Conservation (phyloP, 2,888 invertebrate species). For the Caenorhabditis panamensis region DNA sequence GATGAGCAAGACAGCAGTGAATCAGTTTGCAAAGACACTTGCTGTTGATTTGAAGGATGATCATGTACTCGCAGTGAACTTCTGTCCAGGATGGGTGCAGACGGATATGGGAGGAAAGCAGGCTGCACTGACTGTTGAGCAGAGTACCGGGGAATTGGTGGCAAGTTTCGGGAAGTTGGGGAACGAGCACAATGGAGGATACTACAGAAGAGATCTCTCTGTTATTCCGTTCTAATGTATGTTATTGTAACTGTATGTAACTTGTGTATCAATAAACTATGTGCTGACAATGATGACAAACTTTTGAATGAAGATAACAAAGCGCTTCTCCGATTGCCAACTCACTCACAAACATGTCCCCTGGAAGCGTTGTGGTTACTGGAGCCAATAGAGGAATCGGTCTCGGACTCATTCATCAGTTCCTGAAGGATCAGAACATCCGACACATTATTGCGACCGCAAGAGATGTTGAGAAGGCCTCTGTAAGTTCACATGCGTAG, state of each 20-base stretch:
- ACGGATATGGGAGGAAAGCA: constrained; percentile 72
- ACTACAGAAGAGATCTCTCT: constrained; percentile 41
- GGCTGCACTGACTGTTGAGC: constrained; percentile 61
- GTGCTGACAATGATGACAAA: too few relatives aligned
- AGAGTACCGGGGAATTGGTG: constrained; percentile 60
- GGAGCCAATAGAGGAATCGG: constrained; percentile 93
- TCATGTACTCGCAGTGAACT: constrained; percentile 64
- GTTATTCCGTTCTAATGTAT: constrained; percentile 14
- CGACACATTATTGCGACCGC: constrained; percentile 89
- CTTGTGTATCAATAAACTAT: too few relatives aligned
- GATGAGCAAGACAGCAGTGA: constrained; percentile 71
- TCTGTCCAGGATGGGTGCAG: constrained; percentile 72
- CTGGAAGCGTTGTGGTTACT: constrained; percentile 86
- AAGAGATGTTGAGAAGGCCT: constrained; percentile 85
- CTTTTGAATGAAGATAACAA: too few relatives aligned
- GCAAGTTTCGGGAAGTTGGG: constrained; percentile 48
- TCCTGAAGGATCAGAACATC: constrained; percentile 83
- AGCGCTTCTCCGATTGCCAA: too few relatives aligned
- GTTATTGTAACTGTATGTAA: neutral
- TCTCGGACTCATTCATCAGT: constrained; percentile 88
- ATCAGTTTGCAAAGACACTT: constrained; percentile 68
- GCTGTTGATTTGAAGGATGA: constrained; percentile 61
- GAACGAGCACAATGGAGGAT: constrained; percentile 62
- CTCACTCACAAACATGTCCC: too few relatives aligned
- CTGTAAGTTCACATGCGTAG: constrained; percentile 53